Evolutionary conservation across 1,140 invertebrate genomes (phyloP).

Genomic region (Rhagoletis pomonella): DNA sequence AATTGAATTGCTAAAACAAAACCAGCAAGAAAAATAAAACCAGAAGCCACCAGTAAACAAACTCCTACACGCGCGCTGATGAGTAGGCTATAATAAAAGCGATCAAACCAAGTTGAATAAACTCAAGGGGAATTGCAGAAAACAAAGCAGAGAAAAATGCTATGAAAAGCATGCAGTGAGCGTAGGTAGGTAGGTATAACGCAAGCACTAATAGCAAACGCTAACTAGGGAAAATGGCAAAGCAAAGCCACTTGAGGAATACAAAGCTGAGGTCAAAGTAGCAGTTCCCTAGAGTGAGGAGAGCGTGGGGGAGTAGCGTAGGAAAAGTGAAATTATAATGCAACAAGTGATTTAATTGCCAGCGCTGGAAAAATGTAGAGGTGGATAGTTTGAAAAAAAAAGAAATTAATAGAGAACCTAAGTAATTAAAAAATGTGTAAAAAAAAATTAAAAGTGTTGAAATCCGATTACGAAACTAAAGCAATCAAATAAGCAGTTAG

Average conservation of each 20-base stretch:
- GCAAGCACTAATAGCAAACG: background rate
- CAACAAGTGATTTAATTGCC: slow-evolving; percentile 49
- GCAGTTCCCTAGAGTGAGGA: background rate
- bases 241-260: background rate
- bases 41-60: background rate
- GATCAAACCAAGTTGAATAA: slow-evolving; percentile 41
- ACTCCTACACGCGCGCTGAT: background rate
- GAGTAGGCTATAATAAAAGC: background rate
- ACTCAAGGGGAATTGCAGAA: slow-evolving; percentile 18
- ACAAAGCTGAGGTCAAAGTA: background rate
- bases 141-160: background rate
- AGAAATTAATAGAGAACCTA: background rate
- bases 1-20: background rate
- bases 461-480: background rate
- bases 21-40: background rate
- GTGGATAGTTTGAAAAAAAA: background rate
- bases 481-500: background rate
- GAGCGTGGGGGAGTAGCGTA: background rate
- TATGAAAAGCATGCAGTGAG: background rate
- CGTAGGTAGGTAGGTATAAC: background rate
- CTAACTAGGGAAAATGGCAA: background rate
- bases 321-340: slow-evolving; percentile 2
- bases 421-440: background rate
- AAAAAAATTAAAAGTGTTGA: background rate
- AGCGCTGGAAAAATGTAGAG: background rate